phyloP scores from a whole-genome alignment of 2,113 vertebrate genomes.

The Glaucidium brasilianum region DNA sequence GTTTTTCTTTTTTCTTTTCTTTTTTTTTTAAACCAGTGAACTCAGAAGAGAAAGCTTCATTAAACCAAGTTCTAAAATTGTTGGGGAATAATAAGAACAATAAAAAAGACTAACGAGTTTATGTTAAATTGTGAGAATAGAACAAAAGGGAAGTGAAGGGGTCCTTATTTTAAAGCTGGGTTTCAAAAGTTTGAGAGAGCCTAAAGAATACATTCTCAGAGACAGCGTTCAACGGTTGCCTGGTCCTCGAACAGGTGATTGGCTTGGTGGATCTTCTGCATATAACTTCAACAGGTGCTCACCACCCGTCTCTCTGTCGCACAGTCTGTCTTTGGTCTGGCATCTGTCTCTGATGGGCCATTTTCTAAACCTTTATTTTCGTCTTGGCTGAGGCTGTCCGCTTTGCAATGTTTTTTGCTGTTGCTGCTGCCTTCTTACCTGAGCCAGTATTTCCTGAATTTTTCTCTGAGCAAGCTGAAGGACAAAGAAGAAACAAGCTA shows the following conservation, averaged over 20 bases:
- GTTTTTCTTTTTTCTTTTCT: constrained; percentile 66
- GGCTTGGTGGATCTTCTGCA: constrained; percentile 80
- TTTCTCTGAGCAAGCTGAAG: constrained; percentile 96
- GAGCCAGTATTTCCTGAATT: constrained; percentile 98
- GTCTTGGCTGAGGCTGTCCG: constrained; percentile 84
- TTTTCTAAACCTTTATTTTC: constrained; percentile 87
- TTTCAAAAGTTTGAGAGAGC: constrained; percentile 87
- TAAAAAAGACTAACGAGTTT: constrained; percentile 79
- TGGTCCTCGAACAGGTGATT: constrained; percentile 82
- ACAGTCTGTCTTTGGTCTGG: constrained; percentile 88
- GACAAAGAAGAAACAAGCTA: constrained; percentile 23
- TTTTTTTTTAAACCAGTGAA: constrained; percentile 79
- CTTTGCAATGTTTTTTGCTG: constrained; percentile 82
- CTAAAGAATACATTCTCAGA: constrained; percentile 91
- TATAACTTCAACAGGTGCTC: constrained; percentile 74
- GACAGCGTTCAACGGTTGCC: constrained; percentile 85
- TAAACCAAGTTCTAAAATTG: constrained; percentile 83
- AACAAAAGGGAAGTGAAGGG: constrained; percentile 87
- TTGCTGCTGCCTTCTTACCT: constrained; percentile 97
- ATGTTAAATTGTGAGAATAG: constrained; percentile 80
- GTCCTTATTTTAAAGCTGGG: constrained; percentile 83
- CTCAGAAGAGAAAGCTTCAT: constrained; percentile 85
- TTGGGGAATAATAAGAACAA: constrained; percentile 75
- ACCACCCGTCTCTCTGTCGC: constrained; percentile 72
- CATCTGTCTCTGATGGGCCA: constrained; percentile 80